Evolutionary conservation across 2,113 vertebrate species (phyloP), one percentile per base, ranked within the genome.

Genomic region (Panurus biarmicus): DNA sequence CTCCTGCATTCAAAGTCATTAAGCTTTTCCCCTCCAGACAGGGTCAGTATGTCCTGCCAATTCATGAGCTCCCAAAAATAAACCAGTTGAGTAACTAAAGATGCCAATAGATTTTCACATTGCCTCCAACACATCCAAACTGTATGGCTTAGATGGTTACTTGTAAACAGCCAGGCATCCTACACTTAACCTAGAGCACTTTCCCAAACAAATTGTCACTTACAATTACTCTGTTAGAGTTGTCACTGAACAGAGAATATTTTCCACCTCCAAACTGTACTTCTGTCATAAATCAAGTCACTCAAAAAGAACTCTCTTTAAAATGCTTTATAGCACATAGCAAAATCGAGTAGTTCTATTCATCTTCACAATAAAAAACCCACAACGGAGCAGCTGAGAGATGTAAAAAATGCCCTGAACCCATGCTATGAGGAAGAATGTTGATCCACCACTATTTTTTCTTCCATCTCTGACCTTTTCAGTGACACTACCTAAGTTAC

Each of bases 61-160:
- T 95, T 94, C 65, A 82, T 6, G 54, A 92, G 71, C 18, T 94
- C 71, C 96, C 90, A 89, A 93, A 97, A 97, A 97, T 96, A 96
- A 95, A 95, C 88, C 38, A 80, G 86, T 87, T 95, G 95, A 92
- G 90, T 95, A 96, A 95, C 90, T 91, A 22, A 95, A 92, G 83
- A 95, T 95, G 91, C 72, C 72, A 91, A 82, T 78, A 94, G 88
- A 93, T 87, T 96, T 95, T 92, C 88, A 96, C 83, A 67, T 75
- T 82, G 84, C 65, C 90, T 91, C 45, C 64, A 54, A 54, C 12
- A 5, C 61, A 91, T 53, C 56, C 75, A 72, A 90, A 95, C 70
- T 69, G 53, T 62, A 80, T 2, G 0, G 48, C 61, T 70, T 85
- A 48, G 66, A 77, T 25, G 9, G 38, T 66, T 70, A 67, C 92